Base-by-base conservation (phyloP, 2,888 invertebrate species). In the Sabellastarte sp. region DNA sequence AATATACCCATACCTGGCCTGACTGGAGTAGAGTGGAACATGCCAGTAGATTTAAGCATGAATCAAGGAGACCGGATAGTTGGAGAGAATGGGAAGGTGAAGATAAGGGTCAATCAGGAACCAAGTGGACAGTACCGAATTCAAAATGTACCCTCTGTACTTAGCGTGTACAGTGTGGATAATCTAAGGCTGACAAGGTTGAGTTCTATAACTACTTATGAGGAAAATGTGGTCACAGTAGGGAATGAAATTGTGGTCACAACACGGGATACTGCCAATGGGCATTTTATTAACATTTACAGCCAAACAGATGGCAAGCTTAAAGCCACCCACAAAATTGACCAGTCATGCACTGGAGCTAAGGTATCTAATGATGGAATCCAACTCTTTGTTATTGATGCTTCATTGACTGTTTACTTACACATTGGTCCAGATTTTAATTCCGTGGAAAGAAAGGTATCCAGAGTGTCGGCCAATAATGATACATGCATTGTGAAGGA, bases 1-100 rank as follows among this genome's bases (percentile, higher is more conserved):
- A 53, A 5, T 15, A 26, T 53, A 53, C 53, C 20, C 28, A 53
- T 53, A 20, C 53, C 53, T 53, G 53, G 53, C 24, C 53, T 53
- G 20, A n/a, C n/a, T n/a, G n/a, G n/a, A n/a, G n/a, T n/a, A n/a
- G n/a, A n/a, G n/a, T n/a, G n/a, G n/a, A n/a, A n/a, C n/a, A n/a
- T n/a, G n/a, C n/a, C n/a, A n/a, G n/a, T n/a, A n/a, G 10, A 41
- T 5, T 20, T 41, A 10, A 10, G 10, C 5, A n/a, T n/a, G n/a
- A n/a, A n/a, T n/a, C 53, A 53, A 26, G 10, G 20, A 5, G 53
- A 53, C 24, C 53, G 53, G 5, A 53, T 53, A 20, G 53, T 53
- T 5, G 24, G 24, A 5, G 53, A 53, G 24, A 53, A 53, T 53
- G 24, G 24, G 15, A 53, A 53, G 28, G 5, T 53, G 28, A 53